Evolutionary conservation across 2,113 vertebrate genomes (phyloP).

Genomic region (Speoplatyrhinus poulsoni): DNA sequence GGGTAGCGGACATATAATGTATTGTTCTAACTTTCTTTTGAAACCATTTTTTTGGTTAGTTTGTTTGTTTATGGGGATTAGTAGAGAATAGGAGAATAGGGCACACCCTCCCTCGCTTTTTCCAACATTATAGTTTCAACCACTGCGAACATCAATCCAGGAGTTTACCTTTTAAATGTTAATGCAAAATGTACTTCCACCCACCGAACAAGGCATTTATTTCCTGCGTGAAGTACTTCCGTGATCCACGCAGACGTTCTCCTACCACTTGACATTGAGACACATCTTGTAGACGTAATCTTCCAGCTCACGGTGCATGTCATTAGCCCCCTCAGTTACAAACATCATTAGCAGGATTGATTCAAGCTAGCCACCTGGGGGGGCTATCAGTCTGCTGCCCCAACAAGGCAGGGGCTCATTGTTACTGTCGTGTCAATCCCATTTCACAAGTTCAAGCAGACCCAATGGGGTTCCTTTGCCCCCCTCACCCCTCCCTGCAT

Average conservation of each 20-base stretch:
- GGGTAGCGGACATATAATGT: too few relatives aligned
- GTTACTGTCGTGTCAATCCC: conserved; percentile 61
- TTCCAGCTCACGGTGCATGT: conserved; percentile 72
- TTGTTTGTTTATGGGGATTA: too few relatives aligned
- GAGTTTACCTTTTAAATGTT: too few relatives aligned
- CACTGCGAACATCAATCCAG: too few relatives aligned
- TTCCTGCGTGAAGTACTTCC: conserved; percentile 3
- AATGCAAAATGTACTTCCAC: not conserved
- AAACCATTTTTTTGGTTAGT: too few relatives aligned
- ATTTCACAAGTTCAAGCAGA: conserved; percentile 65
- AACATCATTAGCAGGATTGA: conserved; percentile 77
- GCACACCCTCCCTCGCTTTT: too few relatives aligned
- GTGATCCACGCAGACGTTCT: conserved; percentile 20
- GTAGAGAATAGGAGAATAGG: too few relatives aligned
- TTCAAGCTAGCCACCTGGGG: conserved; percentile 69
- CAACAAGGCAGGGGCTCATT: conserved; percentile 48
- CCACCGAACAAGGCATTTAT: not conserved
- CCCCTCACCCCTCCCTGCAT: conserved; percentile 43
- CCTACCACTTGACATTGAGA: conserved; percentile 54
- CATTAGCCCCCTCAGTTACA: conserved; percentile 76
- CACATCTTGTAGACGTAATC: conserved; percentile 62
- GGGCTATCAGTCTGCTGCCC: conserved; percentile 43
- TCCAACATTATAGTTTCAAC: too few relatives aligned
- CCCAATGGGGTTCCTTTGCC: conserved; percentile 39
- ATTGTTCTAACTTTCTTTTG: too few relatives aligned